Base-by-base conservation (phyloP, 2,888 invertebrate genomes). In the Philereme vetulata region DNA sequence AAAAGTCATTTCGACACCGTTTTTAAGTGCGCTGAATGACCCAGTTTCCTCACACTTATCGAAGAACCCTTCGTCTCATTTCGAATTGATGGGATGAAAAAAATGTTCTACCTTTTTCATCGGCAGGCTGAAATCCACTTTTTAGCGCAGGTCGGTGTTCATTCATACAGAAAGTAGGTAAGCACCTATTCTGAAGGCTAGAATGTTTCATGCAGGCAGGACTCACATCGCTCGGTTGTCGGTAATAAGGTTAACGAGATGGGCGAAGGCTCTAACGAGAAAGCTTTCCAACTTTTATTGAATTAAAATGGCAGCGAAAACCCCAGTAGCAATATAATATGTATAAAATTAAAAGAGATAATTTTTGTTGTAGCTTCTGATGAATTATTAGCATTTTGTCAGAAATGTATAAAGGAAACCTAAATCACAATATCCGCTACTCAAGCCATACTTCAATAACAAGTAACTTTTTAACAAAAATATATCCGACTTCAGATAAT, bases 241-340 rank as follows among this genome's bases (percentile, higher is more conserved):
- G 71, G 81, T 87, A 85, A 87, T 86, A 82, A 84, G 86, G 86
- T 86, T 87, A 88, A 88, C 85, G 86, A 86, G 82, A 75, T 76
- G 77, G 76, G 77, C 76, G 82, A 80, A 82, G 79, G 80, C 76
- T 75, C 79, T 83, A 86, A 84, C 80, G 82, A 82, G 81, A 76
- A 75, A 77, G 78, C 77, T 80, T 78, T 75, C 74, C 72, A 71
- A 67, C 76, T 77, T 84, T 82, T 75, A 83, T 81, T 82, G 69
- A 79, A 81, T 81, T 78, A 76, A 73, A 82, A 80, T 76, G 70
- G 67, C 64, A 65, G 70, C 59, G 68, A 65, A 68, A 67, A 60
- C 65, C 21, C 49, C 51, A 60, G 49, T 44, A 4, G 54, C 38
- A 54, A 50, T 45, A 43, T 46, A 33, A 11, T 38, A 9, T 44